Evolutionary conservation across 2,888 invertebrate genomes (phyloP).

Genomic region (Trachelus stipa): DNA sequence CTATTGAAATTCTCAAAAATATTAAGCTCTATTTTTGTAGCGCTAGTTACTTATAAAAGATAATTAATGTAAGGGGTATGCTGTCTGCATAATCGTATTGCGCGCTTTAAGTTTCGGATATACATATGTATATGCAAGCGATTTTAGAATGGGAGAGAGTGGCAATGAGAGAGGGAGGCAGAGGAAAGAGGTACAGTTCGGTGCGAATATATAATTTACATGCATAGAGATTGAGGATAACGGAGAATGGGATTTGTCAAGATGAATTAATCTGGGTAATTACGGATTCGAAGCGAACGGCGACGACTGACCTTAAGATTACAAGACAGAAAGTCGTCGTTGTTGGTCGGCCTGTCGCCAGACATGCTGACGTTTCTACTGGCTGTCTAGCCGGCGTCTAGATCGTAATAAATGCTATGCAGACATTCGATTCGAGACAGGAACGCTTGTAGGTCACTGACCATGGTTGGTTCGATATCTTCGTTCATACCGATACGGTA

Average conservation of each 20-base stretch:
- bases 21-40: not conserved
- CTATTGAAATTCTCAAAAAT: not conserved
- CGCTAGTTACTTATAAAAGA: not conserved
- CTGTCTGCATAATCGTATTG: not conserved
- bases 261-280: not conserved
- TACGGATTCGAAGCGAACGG: not conserved
- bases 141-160: constrained; percentile 10
- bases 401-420: constrained; percentile 56
- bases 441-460: constrained; percentile 55
- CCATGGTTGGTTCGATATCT: constrained; percentile 32
- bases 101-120: not conserved
- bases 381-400: constrained; percentile 59
- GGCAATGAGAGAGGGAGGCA: constrained; percentile 10
- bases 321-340: constrained; percentile 20
- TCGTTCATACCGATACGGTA: not conserved
- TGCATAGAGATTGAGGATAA: not conserved
- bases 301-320: constrained; percentile 8
- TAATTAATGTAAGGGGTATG: not conserved
- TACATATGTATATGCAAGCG: not conserved
- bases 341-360: constrained; percentile 29
- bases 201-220: not conserved
- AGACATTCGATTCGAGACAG: constrained; percentile 36
- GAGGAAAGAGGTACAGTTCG: constrained; percentile 12
- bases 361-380: constrained; percentile 44
- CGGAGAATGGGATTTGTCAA: not conserved